Conservation (phyloP, 2,113 vertebrate species). For the Cyanocitta stelleri region DNA sequence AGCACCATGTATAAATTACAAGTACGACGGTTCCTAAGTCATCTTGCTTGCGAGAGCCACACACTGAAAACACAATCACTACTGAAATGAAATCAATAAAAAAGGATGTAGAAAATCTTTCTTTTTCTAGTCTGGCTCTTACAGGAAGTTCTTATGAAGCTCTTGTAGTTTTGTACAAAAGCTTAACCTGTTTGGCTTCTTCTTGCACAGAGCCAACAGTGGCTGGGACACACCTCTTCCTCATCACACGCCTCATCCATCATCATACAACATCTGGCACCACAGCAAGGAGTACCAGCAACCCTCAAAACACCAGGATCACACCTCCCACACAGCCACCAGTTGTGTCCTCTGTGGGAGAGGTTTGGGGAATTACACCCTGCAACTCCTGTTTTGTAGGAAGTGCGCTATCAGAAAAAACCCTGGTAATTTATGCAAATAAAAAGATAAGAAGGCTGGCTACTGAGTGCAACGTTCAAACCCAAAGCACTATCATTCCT, state of each 20-base stretch:
- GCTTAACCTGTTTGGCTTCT: background rate
- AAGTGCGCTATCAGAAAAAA: background rate
- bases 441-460: background rate
- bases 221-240: background rate
- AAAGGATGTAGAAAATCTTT: background rate
- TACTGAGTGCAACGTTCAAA: background rate
- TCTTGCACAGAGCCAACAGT: background rate
- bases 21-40: background rate
- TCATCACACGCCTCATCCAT: no score
- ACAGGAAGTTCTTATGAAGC: background rate
- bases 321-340: background rate
- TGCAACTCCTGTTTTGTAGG: background rate
- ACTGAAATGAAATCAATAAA: background rate
- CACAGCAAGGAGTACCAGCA: background rate
- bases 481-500: background rate
- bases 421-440: background rate
- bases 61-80: background rate
- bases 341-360: rapidly evolving
- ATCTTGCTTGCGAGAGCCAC: background rate
- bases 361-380: background rate
- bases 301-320: background rate
- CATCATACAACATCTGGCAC: background rate
- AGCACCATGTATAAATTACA: background rate
- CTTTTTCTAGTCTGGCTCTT: background rate
- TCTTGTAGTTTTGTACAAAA: background rate